phyloP scores from a whole-genome alignment of 92 coral and sea anemone species.

The Epizoanthus illoricatus region DNA sequence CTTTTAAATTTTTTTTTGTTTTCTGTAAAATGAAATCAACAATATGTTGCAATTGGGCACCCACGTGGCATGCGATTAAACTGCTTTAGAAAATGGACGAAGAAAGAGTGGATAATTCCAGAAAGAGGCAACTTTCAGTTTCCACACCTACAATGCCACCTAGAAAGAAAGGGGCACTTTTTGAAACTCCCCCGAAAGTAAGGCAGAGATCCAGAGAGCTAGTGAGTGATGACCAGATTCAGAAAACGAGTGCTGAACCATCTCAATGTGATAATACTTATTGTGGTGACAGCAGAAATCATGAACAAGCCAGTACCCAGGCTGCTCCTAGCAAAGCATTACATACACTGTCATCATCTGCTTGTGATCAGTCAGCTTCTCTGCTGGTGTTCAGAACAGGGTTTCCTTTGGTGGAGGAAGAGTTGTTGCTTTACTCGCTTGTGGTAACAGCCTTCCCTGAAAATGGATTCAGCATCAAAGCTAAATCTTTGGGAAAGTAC shows the following conservation, averaged over 20 bases:
- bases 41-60: too few relatives aligned
- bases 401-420: slow-evolving; percentile 37
- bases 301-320: slow-evolving; percentile 22
- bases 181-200: slow-evolving; percentile 31
- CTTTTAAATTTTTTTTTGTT: too few relatives aligned
- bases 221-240: not conserved
- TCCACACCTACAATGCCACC: slow-evolving; percentile 34
- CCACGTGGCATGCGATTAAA: too few relatives aligned
- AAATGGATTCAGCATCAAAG: slow-evolving; percentile 42
- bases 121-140: slow-evolving; percentile 4
- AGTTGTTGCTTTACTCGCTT: slow-evolving; percentile 39
- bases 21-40: too few relatives aligned
- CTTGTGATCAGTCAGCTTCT: not conserved
- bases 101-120: not conserved
- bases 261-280: not conserved
- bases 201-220: slow-evolving; percentile 24
- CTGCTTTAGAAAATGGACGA: slow-evolving; percentile 19
- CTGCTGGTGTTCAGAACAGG: slow-evolving; percentile 28
- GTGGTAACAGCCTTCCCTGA: slow-evolving; percentile 38
- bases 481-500: slow-evolving; percentile 31
- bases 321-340: not conserved
- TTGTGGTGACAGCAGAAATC: slow-evolving; percentile 8
- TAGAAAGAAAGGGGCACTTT: slow-evolving; percentile 12
- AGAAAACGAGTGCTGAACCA: slow-evolving; percentile 30
- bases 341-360: slow-evolving; percentile 8